Evolutionary conservation across 2,888 invertebrate genomes (phyloP), one percentile per base, ranked within the genome.

Genomic region (Dione vanillae): DNA sequence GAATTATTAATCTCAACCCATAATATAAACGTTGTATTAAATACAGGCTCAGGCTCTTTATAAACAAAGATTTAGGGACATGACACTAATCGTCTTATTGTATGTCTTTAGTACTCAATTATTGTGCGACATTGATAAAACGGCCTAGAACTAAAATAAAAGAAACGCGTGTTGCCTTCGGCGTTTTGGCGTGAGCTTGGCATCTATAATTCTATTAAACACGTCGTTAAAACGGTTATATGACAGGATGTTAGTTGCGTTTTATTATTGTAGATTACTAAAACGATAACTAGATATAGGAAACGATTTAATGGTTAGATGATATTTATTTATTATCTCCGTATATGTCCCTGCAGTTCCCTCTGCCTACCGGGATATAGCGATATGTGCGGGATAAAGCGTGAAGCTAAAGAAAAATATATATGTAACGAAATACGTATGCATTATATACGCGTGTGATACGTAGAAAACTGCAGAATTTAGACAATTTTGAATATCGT

Each of bases 1-100:
- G 69, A 69, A 74, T 72, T 67, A 71, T 72, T 72, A 52, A 72
- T 69, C 49, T 52, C 12, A 40, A 67, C 52, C 10, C 49, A 40
- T 47, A 19, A 64, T 49, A 40, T 37, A 14, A 11, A 64, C 10
- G 8, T 64, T 10, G 2, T 40, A 45, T 61, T 27, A 27, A 45
- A 45, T 61, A 49, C 49, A 20, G n/a, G 5, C 27, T 45, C 37
- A 12, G 20, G 1, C 16, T 49, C 11, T 47, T 37, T 16, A 64
- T 64, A 37, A 19, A 37, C 49, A 49, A 64, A 37, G 59, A 59
- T n/a, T 45, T 27, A n/a, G 43, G 27, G 7, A 16, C 61, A 11
- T 27, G 45, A 61, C 16, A 16, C 45, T 61, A 61, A 61, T 61
- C 45, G 27, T 20, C n/a, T 10, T 45, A 45, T 61, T 61, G 61